A percentile compares a stretch with the other conserved stretches of the same genome.
These are phyloP conservation scores for Lasioglossum albipes DNA, from an alignment of 1,140 invertebrate genomes.

Conservation along the genomic window DNA sequence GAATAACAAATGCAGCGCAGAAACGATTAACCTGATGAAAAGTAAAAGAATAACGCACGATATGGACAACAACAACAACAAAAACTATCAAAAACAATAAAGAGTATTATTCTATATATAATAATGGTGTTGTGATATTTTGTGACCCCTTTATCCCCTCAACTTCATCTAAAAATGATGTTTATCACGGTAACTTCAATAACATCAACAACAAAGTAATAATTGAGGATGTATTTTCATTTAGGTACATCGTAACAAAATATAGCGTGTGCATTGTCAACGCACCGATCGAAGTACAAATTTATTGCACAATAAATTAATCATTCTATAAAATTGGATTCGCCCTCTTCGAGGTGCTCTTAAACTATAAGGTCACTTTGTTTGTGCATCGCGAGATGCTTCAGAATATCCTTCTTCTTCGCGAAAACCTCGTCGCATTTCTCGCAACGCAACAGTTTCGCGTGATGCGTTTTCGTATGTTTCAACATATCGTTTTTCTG, in stretches of 20 bases:
- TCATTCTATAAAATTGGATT: not conserved
- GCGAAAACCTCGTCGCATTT: constrained; percentile 52
- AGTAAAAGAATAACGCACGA: constrained; percentile 71
- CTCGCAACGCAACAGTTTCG: constrained; percentile 52
- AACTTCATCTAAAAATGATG: not conserved
- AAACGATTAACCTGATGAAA: constrained; percentile 60
- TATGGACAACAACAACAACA: constrained; percentile 74
- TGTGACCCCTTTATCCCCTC: not conserved
- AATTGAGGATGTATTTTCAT: not conserved
- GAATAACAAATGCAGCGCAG: constrained; percentile 39
- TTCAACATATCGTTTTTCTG: constrained; percentile 76
- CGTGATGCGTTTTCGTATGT: constrained; percentile 72
- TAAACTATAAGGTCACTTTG: constrained; percentile 40
- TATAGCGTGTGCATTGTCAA: not conserved
- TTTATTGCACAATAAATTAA: constrained; percentile 12
- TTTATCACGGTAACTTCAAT: not conserved
- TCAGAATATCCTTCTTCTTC: constrained; percentile 53
- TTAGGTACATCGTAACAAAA: not conserved
- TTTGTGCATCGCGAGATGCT: constrained; percentile 44
- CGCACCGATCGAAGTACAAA: not conserved
- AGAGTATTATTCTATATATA: constrained; percentile 81
- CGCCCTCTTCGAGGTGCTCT: constrained; percentile 31
- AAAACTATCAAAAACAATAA: constrained; percentile 80
- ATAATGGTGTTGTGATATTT: constrained; percentile 62
- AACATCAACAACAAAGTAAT: not conserved